A percentile compares a stretch with the other conserved stretches of the same genome.
These are phyloP conservation scores for Enteromius treurensis DNA, from an alignment of 2,797 vertebrate genomes.

Conservation along the genomic window DNA sequence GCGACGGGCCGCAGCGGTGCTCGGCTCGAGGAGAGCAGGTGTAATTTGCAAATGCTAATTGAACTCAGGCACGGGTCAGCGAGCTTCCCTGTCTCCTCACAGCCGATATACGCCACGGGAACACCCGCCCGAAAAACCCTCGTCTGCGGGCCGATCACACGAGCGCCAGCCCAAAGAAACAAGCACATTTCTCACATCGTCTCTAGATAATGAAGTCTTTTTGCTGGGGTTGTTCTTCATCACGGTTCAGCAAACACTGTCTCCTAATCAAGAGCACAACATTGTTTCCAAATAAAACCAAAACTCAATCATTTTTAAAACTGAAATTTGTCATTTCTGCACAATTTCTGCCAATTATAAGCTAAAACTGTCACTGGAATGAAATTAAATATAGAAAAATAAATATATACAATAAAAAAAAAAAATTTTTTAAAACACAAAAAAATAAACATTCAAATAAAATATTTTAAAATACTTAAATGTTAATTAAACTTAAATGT, in stretches of 20 bases:
- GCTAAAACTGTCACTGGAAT: not conserved
- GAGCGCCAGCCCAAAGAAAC: not conserved
- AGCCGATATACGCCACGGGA: constrained; percentile 22
- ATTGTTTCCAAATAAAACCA: not conserved
- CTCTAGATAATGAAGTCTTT: not conserved
- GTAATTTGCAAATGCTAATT: constrained; percentile 81
- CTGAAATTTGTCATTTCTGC: not conserved
- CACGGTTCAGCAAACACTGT: constrained; percentile 1
- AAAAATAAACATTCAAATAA: not conserved
- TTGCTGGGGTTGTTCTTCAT: not conserved
- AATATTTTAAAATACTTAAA: not conserved
- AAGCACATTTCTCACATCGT: constrained; percentile 8
- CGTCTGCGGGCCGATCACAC: not conserved
- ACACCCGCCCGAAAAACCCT: no score
- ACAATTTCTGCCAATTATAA: not conserved
- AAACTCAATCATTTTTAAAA: not conserved
- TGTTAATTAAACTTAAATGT: no score
- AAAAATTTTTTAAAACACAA: accelerated
- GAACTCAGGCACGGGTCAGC: constrained; percentile 79
- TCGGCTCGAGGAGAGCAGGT: constrained; percentile 72
- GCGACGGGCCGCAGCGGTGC: constrained; percentile 29
- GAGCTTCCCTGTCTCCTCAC: constrained; percentile 72
- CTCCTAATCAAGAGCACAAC: not conserved
- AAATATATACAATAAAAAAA: no score
- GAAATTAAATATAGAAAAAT: no score